These are phyloP conservation scores for Venustoraphidia nigricollis DNA, from an alignment of 2,888 invertebrate species.

Conservation along the genomic window DNA sequence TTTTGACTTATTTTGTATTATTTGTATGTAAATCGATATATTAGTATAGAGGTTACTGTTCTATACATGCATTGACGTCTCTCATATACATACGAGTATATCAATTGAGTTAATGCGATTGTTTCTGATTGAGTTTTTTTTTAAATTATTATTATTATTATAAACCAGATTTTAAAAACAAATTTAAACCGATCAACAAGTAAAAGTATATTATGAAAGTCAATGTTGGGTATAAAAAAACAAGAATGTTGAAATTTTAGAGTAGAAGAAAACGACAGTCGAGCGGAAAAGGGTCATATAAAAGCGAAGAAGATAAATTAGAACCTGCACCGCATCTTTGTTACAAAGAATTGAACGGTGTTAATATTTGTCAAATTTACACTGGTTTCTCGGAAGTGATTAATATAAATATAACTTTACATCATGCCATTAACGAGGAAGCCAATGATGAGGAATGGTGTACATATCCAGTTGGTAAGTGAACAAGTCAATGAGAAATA, in stretches of 20 bases:
- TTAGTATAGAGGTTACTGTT: too few species aligned
- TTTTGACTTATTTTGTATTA: too few species aligned
- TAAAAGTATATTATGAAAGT: constrained; percentile 1
- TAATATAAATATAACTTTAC: constrained; percentile 34
- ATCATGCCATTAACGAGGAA: constrained; percentile 29
- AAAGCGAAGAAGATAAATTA: neutral
- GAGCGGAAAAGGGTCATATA: neutral
- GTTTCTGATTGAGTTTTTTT: too few species aligned
- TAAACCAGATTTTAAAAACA: neutral
- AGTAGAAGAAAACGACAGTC: constrained; percentile 4
- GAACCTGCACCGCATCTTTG: constrained; percentile 41
- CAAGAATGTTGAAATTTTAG: too few species aligned
- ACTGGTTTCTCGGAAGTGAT: constrained; percentile 36
- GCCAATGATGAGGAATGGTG: constrained; percentile 42
- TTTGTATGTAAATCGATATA: too few species aligned
- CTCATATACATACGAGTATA: too few species aligned
- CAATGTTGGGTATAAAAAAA: neutral
- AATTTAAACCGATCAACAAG: neutral
- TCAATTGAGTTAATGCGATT: too few species aligned
- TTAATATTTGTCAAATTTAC: constrained; percentile 41
- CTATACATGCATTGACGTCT: too few species aligned
- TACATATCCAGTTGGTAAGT: constrained; percentile 44
- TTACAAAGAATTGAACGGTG: constrained; percentile 23
- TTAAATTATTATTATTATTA: too few species aligned
- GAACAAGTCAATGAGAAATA: too few species aligned